Percentiles rank a stretch among this genome's conserved stretches.
Conservation (phyloP, 2,888 invertebrate genomes). For the Tethea ocularis region DNA sequence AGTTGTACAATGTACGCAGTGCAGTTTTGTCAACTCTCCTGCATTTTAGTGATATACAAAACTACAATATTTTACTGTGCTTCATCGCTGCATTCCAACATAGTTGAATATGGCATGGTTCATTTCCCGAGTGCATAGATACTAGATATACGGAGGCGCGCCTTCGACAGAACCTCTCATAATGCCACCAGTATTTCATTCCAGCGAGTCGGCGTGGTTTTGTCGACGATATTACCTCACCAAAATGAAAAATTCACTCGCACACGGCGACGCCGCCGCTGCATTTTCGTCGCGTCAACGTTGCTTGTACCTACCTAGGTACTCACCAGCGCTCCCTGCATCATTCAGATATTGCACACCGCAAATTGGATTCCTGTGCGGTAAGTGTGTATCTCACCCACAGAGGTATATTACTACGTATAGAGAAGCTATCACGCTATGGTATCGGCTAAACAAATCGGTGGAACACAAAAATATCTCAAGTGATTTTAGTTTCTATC, state of each 20-base stretch:
- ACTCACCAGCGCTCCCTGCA: too few relatives aligned
- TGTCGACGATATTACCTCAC: slow-evolving; percentile 6
- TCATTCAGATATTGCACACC: neutral
- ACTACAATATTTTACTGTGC: neutral
- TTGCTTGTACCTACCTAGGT: neutral
- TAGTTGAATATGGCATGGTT: slow-evolving; percentile 4
- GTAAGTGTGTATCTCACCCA: too few relatives aligned
- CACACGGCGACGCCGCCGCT: neutral
- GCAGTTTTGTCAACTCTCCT: too few relatives aligned
- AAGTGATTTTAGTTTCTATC: too few relatives aligned
- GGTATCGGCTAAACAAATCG: too few relatives aligned
- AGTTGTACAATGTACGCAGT: too few relatives aligned
- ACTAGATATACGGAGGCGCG: neutral
- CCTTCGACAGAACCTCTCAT: slow-evolving; percentile 11
- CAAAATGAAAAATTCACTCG: slow-evolving; percentile 4
- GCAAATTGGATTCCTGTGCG: neutral
- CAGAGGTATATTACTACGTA: too few relatives aligned
- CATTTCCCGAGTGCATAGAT: neutral
- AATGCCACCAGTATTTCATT: slow-evolving; percentile 12
- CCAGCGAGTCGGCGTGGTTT: neutral
- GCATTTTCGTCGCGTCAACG: neutral
- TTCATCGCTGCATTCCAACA: neutral
- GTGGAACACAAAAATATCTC: too few relatives aligned
- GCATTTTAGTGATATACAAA: too few relatives aligned
- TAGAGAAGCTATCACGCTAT: too few relatives aligned